These are phyloP conservation scores for Pantherophis guttatus DNA, from an alignment of 2,113 vertebrate species.

Conservation along the genomic window DNA sequence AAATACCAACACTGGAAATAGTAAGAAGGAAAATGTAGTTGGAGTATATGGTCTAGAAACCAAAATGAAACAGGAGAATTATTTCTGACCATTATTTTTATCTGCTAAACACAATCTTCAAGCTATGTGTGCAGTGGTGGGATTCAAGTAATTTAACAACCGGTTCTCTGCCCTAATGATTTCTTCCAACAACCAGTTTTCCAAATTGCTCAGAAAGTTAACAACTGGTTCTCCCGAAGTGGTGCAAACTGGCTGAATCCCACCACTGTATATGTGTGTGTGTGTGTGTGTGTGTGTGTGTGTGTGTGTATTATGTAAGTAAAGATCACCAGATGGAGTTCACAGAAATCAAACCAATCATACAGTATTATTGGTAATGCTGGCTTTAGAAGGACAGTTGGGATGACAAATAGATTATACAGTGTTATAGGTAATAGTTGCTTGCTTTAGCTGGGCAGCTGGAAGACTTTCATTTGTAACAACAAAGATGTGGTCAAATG, in stretches of 20 bases:
- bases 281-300: no score
- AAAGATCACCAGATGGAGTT: not conserved
- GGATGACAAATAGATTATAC: not conserved
- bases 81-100: not conserved
- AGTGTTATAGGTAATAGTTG: not conserved
- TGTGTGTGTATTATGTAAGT: not conserved
- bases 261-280: no score
- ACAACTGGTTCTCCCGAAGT: no score
- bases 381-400: not conserved
- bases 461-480: not conserved
- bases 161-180: no score
- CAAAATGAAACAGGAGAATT: not conserved
- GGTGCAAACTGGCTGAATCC: no score
- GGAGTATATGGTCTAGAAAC: not conserved
- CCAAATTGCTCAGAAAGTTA: no score
- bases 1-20: not conserved
- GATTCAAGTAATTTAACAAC: no score
- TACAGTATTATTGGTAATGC: not conserved
- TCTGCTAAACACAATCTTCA: not conserved
- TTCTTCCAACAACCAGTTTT: no score
- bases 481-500: not conserved
- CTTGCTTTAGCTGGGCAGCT: not conserved
- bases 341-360: not conserved
- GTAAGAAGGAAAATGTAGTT: not conserved
- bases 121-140: not conserved